Conservation (phyloP, 2,888 invertebrate genomes). For the Leptinotarsa peninsularis region DNA sequence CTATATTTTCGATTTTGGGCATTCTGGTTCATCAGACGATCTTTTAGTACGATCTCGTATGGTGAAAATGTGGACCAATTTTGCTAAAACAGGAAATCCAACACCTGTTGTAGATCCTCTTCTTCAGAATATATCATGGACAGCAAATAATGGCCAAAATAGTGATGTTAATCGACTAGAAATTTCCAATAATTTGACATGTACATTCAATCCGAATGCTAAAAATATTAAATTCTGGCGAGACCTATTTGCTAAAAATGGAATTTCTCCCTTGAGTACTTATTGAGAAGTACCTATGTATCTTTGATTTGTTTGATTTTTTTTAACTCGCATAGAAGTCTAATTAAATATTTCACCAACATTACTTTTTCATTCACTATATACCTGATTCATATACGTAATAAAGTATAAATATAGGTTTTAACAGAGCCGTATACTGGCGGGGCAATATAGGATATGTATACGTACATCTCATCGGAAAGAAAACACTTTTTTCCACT, state of each 20-base stretch:
- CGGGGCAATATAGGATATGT: no score
- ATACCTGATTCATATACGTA: no score
- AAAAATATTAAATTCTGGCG: not conserved
- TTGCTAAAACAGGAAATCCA: constrained; percentile 44
- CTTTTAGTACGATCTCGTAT: constrained; percentile 35
- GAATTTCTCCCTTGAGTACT: not conserved
- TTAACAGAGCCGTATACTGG: no score
- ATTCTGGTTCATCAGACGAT: constrained; percentile 31
- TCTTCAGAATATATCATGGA: constrained; percentile 41
- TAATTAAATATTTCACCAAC: no score
- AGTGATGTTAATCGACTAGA: not conserved
- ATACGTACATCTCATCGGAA: no score
- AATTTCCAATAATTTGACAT: not conserved
- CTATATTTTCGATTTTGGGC: constrained; percentile 41
- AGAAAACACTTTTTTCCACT: no score
- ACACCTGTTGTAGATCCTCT: constrained; percentile 40
- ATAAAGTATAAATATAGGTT: no score
- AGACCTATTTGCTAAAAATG: not conserved
- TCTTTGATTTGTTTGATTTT: no score
- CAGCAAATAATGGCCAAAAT: not conserved
- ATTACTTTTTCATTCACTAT: no score
- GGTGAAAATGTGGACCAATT: constrained; percentile 47
- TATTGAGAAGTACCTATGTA: not conserved
- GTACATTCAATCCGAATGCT: not conserved
- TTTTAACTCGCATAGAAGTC: no score